Conservation (phyloP, 2,888 invertebrate species). For the Drosophila suboccidentalis region DNA sequence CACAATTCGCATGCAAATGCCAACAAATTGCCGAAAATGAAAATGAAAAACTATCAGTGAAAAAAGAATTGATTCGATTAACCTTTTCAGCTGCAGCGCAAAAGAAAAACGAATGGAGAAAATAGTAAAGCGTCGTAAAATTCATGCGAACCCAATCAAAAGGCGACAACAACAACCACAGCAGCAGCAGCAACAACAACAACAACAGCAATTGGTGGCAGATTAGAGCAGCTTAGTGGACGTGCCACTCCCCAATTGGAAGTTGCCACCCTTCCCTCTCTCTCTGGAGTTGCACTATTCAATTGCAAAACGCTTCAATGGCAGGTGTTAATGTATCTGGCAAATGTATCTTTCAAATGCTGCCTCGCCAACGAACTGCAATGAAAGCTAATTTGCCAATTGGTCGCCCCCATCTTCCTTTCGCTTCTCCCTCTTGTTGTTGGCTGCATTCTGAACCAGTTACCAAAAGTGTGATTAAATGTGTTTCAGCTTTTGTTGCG, state of each 20-base stretch:
- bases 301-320: constrained; percentile 64
- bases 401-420: constrained; percentile 32
- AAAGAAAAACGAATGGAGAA: constrained; percentile 7
- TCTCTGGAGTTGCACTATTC: constrained; percentile 23
- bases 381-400: constrained; percentile 80
- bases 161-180: constrained; percentile 30
- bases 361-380: constrained; percentile 66
- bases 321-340: constrained; percentile 76
- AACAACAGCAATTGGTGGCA: constrained; percentile 21
- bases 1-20: constrained; percentile 52
- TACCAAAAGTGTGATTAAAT: constrained; percentile 79
- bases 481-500: constrained; percentile 78
- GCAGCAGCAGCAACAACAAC: constrained; percentile 19
- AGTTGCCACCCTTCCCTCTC: background rate
- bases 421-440: constrained; percentile 14
- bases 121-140: constrained; percentile 47
- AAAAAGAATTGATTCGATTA: constrained; percentile 71
- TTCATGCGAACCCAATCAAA: constrained; percentile 63
- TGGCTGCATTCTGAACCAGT: constrained; percentile 62
- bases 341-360: constrained; percentile 72
- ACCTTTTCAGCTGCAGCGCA: constrained; percentile 61
- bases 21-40: constrained; percentile 23
- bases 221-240: constrained; percentile 42
- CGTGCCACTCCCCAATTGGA: constrained; percentile 6
- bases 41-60: constrained; percentile 22